phyloP scores from a whole-genome alignment of 2,888 invertebrate genomes.

The Lithodes maja region DNA sequence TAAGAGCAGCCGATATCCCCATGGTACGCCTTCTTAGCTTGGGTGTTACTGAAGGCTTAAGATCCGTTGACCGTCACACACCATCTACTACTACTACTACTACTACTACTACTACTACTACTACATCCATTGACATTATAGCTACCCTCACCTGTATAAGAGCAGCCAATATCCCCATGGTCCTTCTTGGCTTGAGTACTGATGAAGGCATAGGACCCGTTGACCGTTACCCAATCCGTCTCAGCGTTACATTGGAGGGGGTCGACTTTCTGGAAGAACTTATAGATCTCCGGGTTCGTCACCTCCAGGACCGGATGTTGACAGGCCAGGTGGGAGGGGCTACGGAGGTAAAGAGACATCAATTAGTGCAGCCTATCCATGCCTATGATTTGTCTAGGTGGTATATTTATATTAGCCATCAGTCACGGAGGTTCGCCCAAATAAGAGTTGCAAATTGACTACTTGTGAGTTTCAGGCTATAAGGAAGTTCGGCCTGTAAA shows the following conservation, averaged over 20 bases:
- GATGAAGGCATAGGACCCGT: slow-evolving; percentile 80
- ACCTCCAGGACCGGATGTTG: slow-evolving; percentile 81
- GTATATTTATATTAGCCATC: no score
- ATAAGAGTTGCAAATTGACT: no score
- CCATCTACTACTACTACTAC: no score
- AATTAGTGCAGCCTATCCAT: no score
- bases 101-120: no score
- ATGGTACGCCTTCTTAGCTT: slow-evolving; percentile 75
- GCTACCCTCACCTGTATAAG: slow-evolving; percentile 76
- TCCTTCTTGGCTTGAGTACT: slow-evolving; percentile 76
- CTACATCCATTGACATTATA: no score
- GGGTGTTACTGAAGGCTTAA: slow-evolving; percentile 77
- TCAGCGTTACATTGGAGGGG: slow-evolving; percentile 80
- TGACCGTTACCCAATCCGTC: slow-evolving; percentile 86
- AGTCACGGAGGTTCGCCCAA: no score
- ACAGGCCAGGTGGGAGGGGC: slow-evolving; percentile 76
- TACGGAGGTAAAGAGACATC: slow-evolving; percentile 2
- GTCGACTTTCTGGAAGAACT: slow-evolving; percentile 81
- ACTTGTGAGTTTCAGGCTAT: no score
- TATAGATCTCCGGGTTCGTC: slow-evolving; percentile 83
- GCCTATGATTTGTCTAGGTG: no score
- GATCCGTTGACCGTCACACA: slow-evolving; percentile 87
- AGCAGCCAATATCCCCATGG: slow-evolving; percentile 76
- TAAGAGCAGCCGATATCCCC: slow-evolving; percentile 78
- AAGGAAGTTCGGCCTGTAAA: no score